phyloP scores from a whole-genome alignment of 2,113 vertebrate genomes.

The Gobio gobio region DNA sequence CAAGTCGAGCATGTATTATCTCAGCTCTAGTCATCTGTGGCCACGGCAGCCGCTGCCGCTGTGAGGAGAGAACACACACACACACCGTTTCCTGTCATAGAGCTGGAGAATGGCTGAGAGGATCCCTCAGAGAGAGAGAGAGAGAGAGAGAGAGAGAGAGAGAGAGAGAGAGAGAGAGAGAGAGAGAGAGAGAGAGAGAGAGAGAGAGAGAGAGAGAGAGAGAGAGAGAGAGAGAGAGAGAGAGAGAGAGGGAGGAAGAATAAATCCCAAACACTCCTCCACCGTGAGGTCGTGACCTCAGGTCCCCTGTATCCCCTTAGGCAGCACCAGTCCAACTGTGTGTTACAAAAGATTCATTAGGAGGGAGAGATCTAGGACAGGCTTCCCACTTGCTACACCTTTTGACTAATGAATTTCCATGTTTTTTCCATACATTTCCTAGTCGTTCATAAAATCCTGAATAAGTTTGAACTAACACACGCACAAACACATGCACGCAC shows the following conservation, averaged over 20 bases:
- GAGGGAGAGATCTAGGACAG: neutral
- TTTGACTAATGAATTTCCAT: neutral
- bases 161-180: neutral
- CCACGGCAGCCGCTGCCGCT: constrained; percentile 57
- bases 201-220: constrained; percentile 14
- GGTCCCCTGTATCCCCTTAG: constrained; percentile 14
- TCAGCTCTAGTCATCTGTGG: constrained; percentile 67
- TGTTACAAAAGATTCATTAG: constrained; percentile 8
- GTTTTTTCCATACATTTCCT: neutral
- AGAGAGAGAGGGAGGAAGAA: constrained; percentile 1
- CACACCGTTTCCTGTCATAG: constrained; percentile 27
- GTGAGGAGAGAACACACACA: constrained; percentile 30
- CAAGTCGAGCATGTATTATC: constrained; percentile 80
- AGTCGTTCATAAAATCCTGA: neutral
- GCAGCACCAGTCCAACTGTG: neutral
- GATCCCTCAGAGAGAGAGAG: constrained; percentile 19
- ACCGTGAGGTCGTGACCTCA: constrained; percentile 31
- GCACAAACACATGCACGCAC: too few relatives aligned
- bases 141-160: neutral
- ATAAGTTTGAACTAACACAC: neutral
- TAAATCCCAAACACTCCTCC: constrained; percentile 38
- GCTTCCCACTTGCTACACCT: neutral
- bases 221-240: constrained; percentile 25
- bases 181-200: neutral
- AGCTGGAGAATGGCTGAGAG: neutral